phyloP scores from a whole-genome alignment of 2,113 vertebrate species.

The Nymphicus hollandicus region DNA sequence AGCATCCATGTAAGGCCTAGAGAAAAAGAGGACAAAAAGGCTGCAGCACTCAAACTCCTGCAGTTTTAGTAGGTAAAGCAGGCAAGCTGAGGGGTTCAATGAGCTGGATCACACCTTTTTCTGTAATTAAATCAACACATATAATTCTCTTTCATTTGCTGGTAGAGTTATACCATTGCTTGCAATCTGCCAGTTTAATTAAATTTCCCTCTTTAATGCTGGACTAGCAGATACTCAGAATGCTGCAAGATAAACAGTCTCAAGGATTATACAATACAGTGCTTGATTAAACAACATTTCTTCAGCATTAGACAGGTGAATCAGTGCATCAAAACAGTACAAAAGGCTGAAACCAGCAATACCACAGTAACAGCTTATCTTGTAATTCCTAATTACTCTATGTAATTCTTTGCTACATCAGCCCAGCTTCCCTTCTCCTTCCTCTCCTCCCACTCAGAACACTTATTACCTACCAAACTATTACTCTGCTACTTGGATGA shows the following conservation, averaged over 20 bases:
- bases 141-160: constrained; percentile 10
- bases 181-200: constrained; percentile 23
- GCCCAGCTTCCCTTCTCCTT: background rate
- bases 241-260: background rate
- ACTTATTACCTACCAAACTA: background rate
- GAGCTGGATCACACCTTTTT: background rate
- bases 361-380: background rate
- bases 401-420: background rate
- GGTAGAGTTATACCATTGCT: background rate
- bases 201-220: background rate
- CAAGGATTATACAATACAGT: background rate
- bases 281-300: background rate
- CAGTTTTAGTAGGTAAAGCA: background rate
- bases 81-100: background rate
- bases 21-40: background rate
- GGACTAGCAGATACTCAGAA: background rate
- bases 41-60: background rate
- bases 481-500: background rate
- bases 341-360: background rate
- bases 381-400: background rate
- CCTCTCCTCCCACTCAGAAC: background rate
- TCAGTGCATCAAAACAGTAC: background rate
- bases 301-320: background rate
- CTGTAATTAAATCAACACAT: constrained; percentile 27
- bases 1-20: constrained; percentile 95